Percentiles rank a stretch among this genome's conserved stretches.
These are phyloP conservation scores for Papilio machaon DNA, from an alignment of 1,140 invertebrate species.

Conservation along the genomic window DNA sequence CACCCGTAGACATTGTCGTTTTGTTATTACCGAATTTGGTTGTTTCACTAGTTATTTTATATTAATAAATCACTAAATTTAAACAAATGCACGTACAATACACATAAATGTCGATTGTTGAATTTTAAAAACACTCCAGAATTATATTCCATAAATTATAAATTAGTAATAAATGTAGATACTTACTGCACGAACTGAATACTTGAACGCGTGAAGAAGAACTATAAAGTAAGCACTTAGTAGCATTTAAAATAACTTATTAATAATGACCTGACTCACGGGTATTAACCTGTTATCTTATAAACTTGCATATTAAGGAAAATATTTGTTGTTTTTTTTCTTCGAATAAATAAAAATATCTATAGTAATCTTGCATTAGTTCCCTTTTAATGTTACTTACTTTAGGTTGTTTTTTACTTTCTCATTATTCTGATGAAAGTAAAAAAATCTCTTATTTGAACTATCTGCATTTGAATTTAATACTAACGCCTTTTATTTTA, in stretches of 20 bases:
- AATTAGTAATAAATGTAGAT: background rate
- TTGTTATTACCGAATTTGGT: background rate
- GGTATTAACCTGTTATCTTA: conserved; percentile 30
- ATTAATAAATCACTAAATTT: too few relatives aligned
- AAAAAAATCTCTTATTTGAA: too few relatives aligned
- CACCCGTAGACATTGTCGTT: background rate
- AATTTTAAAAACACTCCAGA: background rate
- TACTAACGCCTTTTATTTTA: background rate
- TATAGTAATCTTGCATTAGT: background rate
- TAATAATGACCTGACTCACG: background rate
- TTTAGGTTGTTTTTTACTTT: background rate
- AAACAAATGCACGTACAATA: too few relatives aligned
- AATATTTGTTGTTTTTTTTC: conserved; percentile 29
- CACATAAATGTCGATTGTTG: background rate
- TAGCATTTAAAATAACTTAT: conserved; percentile 1
- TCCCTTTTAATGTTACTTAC: background rate
- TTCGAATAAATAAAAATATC: background rate
- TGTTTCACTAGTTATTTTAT: background rate
- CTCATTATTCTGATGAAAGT: too few relatives aligned
- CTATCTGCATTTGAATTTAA: background rate
- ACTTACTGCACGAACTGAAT: conserved; percentile 15
- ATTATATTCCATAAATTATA: background rate
- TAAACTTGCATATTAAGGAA: conserved; percentile 27
- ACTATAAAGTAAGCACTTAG: conserved; percentile 17
- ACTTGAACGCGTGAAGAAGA: background rate